Evolutionary conservation across 2,113 vertebrate genomes (phyloP).

Genomic region (Scortum barcoo): DNA sequence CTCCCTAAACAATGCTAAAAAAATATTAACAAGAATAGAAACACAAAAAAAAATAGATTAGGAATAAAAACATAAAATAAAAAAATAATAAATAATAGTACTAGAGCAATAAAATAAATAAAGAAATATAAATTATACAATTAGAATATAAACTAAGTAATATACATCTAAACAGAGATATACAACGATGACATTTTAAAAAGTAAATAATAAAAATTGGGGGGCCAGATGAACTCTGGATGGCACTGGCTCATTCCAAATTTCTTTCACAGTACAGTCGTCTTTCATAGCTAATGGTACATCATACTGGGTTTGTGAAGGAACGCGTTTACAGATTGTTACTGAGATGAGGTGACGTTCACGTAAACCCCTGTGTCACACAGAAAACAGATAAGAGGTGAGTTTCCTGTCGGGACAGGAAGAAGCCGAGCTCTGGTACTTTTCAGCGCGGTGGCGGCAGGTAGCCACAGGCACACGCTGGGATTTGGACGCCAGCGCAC

Average conservation of each 20-base stretch:
- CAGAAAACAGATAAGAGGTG: slow-evolving; percentile 59
- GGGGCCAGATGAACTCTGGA: slow-evolving; percentile 1
- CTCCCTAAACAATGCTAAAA: no score
- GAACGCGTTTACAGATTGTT: slow-evolving; percentile 58
- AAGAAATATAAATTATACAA: no score
- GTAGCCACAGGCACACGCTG: slow-evolving; percentile 32
- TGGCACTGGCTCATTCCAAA: not conserved
- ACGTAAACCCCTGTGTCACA: slow-evolving; percentile 53
- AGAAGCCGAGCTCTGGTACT: slow-evolving; percentile 68
- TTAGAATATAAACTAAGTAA: no score
- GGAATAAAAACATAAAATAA: no score
- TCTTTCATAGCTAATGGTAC: slow-evolving; percentile 32
- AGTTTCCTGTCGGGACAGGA: slow-evolving; percentile 73
- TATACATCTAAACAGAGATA: no score
- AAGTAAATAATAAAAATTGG: no score
- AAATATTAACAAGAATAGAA: no score
- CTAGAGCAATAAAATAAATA: no score
- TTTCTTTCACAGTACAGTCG: not conserved
- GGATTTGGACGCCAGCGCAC: slow-evolving; percentile 26
- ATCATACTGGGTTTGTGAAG: slow-evolving; percentile 14
- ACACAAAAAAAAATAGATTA: no score
- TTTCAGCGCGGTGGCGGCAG: slow-evolving; percentile 55
- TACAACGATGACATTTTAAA: no score
- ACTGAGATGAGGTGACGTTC: slow-evolving; percentile 43
- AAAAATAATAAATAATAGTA: no score